A percentile compares a stretch with the other conserved stretches of the same genome.
phyloP scores from a whole-genome alignment of 2,797 vertebrate genomes.

The Argya squamiceps region DNA sequence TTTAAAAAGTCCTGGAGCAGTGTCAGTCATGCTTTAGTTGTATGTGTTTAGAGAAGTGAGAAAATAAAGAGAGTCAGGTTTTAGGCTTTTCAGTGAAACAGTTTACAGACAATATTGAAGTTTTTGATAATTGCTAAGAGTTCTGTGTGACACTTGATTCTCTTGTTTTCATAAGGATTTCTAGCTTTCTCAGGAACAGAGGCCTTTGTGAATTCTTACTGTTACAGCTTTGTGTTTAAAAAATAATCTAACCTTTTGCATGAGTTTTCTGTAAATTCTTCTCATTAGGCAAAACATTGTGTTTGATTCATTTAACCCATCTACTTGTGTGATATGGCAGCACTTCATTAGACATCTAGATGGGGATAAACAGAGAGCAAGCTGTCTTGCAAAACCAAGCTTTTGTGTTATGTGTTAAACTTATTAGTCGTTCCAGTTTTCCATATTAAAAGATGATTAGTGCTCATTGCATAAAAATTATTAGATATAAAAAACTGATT shows the following conservation, averaged over 20 bases:
- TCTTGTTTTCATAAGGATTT: constrained; percentile 28
- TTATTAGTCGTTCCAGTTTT: constrained; percentile 26
- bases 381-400: constrained; percentile 15
- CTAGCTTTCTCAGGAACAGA: constrained; percentile 8
- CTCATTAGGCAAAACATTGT: constrained; percentile 43
- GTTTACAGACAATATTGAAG: constrained; percentile 42
- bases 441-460: constrained; percentile 40
- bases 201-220: constrained; percentile 16
- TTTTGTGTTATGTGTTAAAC: neutral
- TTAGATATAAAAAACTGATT: neutral
- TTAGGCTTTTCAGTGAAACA: constrained; percentile 7
- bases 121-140: constrained; percentile 38
- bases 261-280: constrained; percentile 34
- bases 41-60: constrained; percentile 8
- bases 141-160: constrained; percentile 1
- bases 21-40: constrained; percentile 4
- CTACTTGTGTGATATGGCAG: constrained; percentile 28
- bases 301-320: constrained; percentile 60
- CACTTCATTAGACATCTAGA: constrained; percentile 55
- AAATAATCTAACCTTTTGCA: neutral
- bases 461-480: neutral
- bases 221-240: neutral
- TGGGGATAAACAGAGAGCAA: constrained; percentile 49
- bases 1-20: neutral
- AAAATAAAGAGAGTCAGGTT: constrained; percentile 42